Evolutionary conservation across 2,888 invertebrate genomes (phyloP), one percentile per base, ranked within the genome.

Genomic region (Rhamphomyia laevipes): DNA sequence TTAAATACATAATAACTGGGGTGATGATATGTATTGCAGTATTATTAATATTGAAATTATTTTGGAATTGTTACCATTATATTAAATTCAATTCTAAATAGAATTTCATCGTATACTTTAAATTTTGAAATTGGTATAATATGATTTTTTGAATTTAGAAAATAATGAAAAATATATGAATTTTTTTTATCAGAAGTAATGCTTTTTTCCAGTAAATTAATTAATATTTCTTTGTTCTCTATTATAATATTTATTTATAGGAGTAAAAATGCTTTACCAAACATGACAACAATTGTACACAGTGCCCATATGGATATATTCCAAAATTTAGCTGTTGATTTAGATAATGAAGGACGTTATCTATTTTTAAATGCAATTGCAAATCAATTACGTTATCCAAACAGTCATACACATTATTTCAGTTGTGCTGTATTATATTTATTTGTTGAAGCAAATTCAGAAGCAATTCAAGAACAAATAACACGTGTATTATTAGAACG

Each of bases 221-320:
- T n/a, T n/a, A n/a, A n/a, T n/a, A n/a, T n/a, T n/a, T n/a, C n/a
- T n/a, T n/a, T n/a, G n/a, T n/a, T n/a, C n/a, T n/a, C n/a, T n/a
- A n/a, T n/a, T n/a, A n/a, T n/a, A 30, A 30, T 30, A 9, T 37
- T 15, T 31, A 23, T 23, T 55, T 51, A 21, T 45, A 81, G 95
- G 53, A 82, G 81, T 60, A 95, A 95, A 70, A 87, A 90, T 43
- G 85, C 86, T 60, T 86, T 90, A 2, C 95, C 96, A 1, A 95
- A 87, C 65, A 94, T 95, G 84, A 84, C 91, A 42, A 96, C 95
- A n/a, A 96, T 99, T 55, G 91, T 94, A 2, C 96, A 97, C 68
- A 94, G 95, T 31, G 88, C 97, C 1, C 97, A 95, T 70, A 99
- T 99, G 96, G 99, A 99, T 70, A 97, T 99, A 59, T 99, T 99